Base-by-base conservation (phyloP, 2,797 vertebrate species). In the Falco columbarius region DNA sequence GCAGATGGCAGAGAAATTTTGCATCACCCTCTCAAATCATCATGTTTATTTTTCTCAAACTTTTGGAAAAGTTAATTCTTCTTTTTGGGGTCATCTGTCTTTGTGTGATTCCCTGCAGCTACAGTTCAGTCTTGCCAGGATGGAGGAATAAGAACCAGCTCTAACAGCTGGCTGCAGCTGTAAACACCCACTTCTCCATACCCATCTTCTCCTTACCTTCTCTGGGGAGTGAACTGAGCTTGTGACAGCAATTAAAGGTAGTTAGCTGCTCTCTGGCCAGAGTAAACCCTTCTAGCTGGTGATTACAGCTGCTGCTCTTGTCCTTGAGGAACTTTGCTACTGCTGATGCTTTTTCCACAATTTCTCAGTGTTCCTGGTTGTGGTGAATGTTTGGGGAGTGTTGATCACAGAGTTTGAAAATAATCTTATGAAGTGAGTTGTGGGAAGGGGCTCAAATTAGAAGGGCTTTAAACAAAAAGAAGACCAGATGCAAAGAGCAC, bases 151-250 rank as follows among this genome's bases (percentile, higher is more conserved):
- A 76, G 55, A 87, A 72, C 47, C 67, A 75, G 55, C 59, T 91
- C 81, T 80, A 91, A 89, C 67, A 85, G 36, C 59, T 85, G 55
- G 30, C 24, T 95, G 66, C 77, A 96, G 77, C 74, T 95, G 70
- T 82, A 68, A 87, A 74, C 55, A 75, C 29, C 32, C 4, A 0
- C 55, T 85, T 79, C 51, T 85, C 29, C 54, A 71, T 36, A 58
- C 7, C 38, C 71, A 77, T 51, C 72, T 47, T 79, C 70, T 85
- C 32, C 56, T 90, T 38, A 58, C 11, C 72, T 86, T 40, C 67
- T 92, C n/a, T 91, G 72, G 26, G 67, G 44, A 70, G 40, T 19
- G n/a, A 27, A 44, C 49, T 77, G 36, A 77, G 66, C 12, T 84
- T 20, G 49, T 72, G 49, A 56, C n/a, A 84, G 44, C 36, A 81